Evolutionary conservation across 23 tunicate species (phyloP), one percentile per base, ranked within the genome.

Genomic region (Botrylloides violaceus): DNA sequence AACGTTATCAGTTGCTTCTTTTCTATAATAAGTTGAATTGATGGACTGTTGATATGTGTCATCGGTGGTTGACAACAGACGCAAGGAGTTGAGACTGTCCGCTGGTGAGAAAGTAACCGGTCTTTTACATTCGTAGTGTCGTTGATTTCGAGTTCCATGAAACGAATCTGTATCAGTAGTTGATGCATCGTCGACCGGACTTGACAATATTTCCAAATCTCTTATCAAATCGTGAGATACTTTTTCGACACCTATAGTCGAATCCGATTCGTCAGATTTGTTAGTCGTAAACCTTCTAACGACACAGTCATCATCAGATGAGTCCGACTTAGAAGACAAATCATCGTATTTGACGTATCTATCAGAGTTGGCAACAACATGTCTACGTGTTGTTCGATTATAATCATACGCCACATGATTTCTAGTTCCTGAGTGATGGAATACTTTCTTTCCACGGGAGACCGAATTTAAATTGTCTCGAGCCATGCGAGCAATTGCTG

Each of bases 191-290:
- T 90, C 97, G 23, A 77, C 25, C 33, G 84, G 26, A 24, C 61
- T 79, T 59, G 85, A 62, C 22, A 90, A 77, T 2, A 90, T 53
- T 7, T 49, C 66, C 53, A 90, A 48, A 59, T 90, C 86, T 20
- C 78, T 79, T 4, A 84, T 88, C n/a, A 88, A 79, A 50, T 77
- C 83, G 58, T 88, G 83, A 39, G 84, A 68, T 33, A 88, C 82
- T 9, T 15, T 15, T 43, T 43, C 53, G 12, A 43, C 9, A 43
- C 12, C 15, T 15, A 15, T 7, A 7, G 9, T 15, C 9, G 53
- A 43, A 43, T 43, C 53, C 12, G 9, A 7, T 15, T 43, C 53
- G n/a, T n/a, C n/a, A n/a, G n/a, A n/a, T n/a, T n/a, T n/a, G n/a
- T n/a, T n/a, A n/a, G n/a, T n/a, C n/a, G n/a, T n/a, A 43, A 43